Base-by-base conservation (phyloP, 2,797 vertebrate species). In the Sebastes diaconus region DNA sequence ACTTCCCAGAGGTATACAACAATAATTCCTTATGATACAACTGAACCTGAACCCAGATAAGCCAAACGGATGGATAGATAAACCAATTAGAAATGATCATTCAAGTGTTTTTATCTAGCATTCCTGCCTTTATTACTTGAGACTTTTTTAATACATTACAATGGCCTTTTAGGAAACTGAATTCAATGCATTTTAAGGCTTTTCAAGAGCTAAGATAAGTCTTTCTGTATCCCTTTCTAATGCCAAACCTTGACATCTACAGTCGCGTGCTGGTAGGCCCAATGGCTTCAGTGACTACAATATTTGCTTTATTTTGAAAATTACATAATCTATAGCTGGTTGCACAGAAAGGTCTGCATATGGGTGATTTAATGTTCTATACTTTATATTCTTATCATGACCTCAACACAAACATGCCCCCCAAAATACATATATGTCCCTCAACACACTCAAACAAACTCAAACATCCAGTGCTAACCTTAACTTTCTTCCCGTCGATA, bases 401-500 rank as follows among this genome's bases (percentile, higher is more conserved):
- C 4, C 5, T 29, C 4, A 16, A 73, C 13, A 54, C 13, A 29
- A 8, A 58, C 5, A 4, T 13, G 7, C 11, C 57, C 30, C 22
- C 18, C 50, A 16, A 63, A 61, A n/a, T 3, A 32, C 32, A 4
- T 14, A 4, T 14, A 30, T 73, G 14, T n/a, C 2, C 36, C 63
- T 42, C 34, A 57, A 42, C 6, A 54, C 58, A 75, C 63, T 11
- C 8, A 65, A 57, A 13, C 5, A 54, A 50, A 75, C 61, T 11
- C 8, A 65, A 13, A 36, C 18, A 46, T 4, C 34, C 3, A 20
- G 20, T 2, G 78, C 93, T 54, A 7, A 99, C 98, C 98, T 99
- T 99, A 2, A 99, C 96, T 93, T 91, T 98, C 92, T 96, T 98
- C 88, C 98, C 97, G 0, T 98, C 95, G 0, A 99, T 96, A 12